Conservation (phyloP, 2,113 vertebrate species). For the Bambusicola thoracicus region DNA sequence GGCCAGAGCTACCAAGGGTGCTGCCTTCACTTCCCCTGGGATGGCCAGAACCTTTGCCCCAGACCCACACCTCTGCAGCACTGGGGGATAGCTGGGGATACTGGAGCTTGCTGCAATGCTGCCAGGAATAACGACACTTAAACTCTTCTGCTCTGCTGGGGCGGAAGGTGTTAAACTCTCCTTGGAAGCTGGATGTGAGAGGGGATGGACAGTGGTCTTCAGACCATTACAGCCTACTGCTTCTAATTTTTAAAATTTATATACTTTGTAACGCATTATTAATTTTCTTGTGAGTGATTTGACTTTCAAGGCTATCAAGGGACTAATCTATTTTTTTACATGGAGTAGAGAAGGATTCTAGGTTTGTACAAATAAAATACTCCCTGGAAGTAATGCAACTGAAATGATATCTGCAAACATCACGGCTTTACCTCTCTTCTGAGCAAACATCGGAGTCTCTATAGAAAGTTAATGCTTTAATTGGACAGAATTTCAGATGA, state of each 20-base stretch:
- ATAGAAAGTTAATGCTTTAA: conserved; percentile 72
- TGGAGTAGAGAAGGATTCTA: conserved; percentile 65
- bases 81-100: neutral
- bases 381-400: conserved; percentile 56
- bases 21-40: conserved; percentile 11
- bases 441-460: conserved; percentile 62
- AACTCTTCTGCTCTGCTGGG: neutral
- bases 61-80: neutral
- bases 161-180: conserved; percentile 1
- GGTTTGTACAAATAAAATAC: conserved; percentile 74
- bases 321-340: conserved; percentile 77
- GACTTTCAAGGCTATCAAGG: conserved; percentile 73
- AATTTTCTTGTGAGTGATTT: conserved; percentile 73
- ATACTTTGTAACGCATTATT: conserved; percentile 68
- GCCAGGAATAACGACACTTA: conserved; percentile 47
- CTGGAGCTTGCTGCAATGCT: neutral
- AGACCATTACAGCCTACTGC: conserved; percentile 65
- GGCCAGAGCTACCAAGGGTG: neutral
- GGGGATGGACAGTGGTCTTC: conserved; percentile 59
- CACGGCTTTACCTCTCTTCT: conserved; percentile 57
- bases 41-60: neutral
- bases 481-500: conserved; percentile 60
- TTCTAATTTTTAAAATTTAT: conserved; percentile 75
- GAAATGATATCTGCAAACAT: conserved; percentile 64
- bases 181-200: conserved; percentile 37